These are phyloP conservation scores for Tringa solitaria DNA, from an alignment of 2,113 vertebrate species.

Conservation along the genomic window DNA sequence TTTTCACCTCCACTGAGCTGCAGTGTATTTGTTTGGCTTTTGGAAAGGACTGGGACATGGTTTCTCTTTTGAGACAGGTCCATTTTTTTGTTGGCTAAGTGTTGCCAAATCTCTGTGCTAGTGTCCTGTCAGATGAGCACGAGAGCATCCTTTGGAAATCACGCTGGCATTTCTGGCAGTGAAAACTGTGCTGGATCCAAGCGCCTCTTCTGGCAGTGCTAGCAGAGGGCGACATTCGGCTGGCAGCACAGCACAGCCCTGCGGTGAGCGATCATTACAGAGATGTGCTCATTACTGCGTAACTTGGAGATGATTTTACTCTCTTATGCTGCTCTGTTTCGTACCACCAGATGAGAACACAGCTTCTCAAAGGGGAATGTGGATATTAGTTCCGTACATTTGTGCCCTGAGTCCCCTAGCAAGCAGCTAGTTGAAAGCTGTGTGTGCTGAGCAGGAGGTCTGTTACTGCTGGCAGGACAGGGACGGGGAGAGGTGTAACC, in stretches of 20 bases:
- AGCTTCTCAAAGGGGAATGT: neutral
- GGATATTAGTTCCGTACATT: neutral
- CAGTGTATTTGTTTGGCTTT: neutral
- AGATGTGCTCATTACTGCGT: neutral
- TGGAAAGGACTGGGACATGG: neutral
- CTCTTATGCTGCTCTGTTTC: neutral
- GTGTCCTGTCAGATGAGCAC: neutral
- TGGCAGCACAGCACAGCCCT: neutral
- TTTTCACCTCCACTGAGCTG: neutral
- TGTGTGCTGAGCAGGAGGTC: neutral
- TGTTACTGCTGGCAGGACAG: neutral
- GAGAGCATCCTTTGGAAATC: neutral
- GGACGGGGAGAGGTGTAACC: fast-evolving
- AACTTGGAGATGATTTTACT: neutral
- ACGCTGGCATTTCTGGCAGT: neutral
- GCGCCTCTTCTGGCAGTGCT: neutral
- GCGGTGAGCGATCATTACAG: neutral
- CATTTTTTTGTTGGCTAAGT: neutral
- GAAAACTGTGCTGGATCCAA: neutral
- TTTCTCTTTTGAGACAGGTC: neutral
- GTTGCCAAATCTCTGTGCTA: neutral
- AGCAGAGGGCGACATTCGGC: neutral
- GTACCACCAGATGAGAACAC: neutral
- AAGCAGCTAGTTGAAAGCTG: neutral
- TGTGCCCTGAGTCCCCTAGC: neutral